A percentile compares a stretch with the other conserved stretches of the same genome.
Conservation (phyloP, 2,888 invertebrate species). For the Brenthis hecate region DNA sequence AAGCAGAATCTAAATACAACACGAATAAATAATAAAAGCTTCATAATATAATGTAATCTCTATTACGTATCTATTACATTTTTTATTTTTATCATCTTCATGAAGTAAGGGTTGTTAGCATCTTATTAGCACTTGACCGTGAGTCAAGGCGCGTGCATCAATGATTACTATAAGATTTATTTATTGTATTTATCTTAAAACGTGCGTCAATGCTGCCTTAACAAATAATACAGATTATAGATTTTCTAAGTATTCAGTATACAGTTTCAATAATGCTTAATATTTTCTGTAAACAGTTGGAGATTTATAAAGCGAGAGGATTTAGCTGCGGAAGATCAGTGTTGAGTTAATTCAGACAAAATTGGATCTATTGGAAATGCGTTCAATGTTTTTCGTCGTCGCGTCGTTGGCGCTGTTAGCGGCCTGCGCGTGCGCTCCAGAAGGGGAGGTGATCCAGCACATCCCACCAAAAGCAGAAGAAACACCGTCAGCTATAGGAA, state of each 20-base stretch:
- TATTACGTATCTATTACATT: conserved; percentile 23
- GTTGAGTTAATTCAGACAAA: conserved; percentile 49
- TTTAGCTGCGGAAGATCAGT: conserved; percentile 35
- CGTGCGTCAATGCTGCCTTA: conserved; percentile 62
- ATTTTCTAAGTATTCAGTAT: conserved; percentile 60
- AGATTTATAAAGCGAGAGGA: conserved; percentile 55
- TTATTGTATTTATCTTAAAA: conserved; percentile 52
- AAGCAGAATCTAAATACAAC: not conserved
- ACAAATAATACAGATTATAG: conserved; percentile 58
- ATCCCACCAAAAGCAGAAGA: conserved; percentile 66
- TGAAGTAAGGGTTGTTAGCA: conserved; percentile 54
- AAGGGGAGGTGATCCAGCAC: conserved; percentile 69
- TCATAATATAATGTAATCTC: not conserved
- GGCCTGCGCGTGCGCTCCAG: conserved; percentile 68
- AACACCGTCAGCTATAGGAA: conserved; percentile 76
- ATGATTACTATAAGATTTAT: conserved; percentile 56
- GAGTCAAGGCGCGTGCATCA: conserved; percentile 59
- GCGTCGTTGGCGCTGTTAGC: conserved; percentile 72
- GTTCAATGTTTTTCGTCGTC: conserved; percentile 70
- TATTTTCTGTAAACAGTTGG: conserved; percentile 60
- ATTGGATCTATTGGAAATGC: conserved; percentile 75
- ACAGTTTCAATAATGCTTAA: conserved; percentile 63
- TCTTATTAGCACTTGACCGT: conserved; percentile 56
- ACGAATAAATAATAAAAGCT: not conserved
- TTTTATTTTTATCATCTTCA: conserved; percentile 50